These are phyloP conservation scores for Poeciliopsis turneri DNA, from an alignment of 2,797 vertebrate species.

Conservation along the genomic window DNA sequence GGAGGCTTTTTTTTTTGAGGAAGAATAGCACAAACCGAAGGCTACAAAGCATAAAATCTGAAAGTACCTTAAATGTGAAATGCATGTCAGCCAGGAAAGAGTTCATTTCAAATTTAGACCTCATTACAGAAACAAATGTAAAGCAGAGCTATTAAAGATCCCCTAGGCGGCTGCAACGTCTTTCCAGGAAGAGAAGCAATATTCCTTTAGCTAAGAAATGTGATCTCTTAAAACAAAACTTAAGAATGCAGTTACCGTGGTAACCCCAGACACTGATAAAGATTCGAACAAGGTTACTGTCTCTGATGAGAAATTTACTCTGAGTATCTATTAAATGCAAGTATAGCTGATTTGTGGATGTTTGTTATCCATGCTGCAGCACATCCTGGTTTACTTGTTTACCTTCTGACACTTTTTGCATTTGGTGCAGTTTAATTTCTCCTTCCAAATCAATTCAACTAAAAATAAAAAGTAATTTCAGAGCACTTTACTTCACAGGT, in stretches of 20 bases:
- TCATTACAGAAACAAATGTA: constrained; percentile 8
- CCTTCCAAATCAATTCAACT: background rate
- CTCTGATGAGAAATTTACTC: background rate
- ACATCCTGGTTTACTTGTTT: background rate
- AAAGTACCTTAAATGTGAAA: background rate
- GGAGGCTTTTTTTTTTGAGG: background rate
- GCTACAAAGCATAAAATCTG: background rate
- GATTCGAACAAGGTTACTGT: background rate
- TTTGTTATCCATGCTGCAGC: background rate
- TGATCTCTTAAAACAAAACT: background rate
- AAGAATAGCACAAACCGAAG: background rate
- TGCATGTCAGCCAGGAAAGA: background rate
- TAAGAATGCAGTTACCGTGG: background rate
- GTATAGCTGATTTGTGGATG: background rate
- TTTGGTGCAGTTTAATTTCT: constrained; percentile 1
- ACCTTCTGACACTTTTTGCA: background rate
- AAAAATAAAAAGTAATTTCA: background rate
- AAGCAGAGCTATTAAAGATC: constrained; percentile 1
- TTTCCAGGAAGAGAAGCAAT: constrained; percentile 1
- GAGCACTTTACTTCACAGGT: background rate
- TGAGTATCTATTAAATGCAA: background rate
- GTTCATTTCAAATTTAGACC: background rate
- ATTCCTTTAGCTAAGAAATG: background rate
- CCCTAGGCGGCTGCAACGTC: background rate
- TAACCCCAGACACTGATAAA: background rate